These are phyloP conservation scores for Dermatophagoides farinae DNA, from an alignment of 1,140 invertebrate species.

Conservation along the genomic window DNA sequence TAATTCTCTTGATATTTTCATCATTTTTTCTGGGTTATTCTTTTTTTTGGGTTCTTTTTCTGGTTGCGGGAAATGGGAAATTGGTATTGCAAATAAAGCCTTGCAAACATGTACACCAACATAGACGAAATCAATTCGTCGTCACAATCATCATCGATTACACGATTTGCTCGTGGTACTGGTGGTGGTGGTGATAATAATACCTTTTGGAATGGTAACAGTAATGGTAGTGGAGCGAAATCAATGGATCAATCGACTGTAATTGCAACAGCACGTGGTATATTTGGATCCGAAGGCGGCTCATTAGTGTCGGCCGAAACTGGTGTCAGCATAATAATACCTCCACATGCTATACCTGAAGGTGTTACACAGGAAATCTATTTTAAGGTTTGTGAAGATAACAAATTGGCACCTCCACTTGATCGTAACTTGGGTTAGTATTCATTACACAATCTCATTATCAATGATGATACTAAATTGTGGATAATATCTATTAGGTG, in stretches of 20 bases:
- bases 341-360: slow-evolving; percentile 55
- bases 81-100: neutral
- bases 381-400: slow-evolving; percentile 57
- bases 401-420: slow-evolving; percentile 49
- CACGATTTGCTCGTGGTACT: neutral
- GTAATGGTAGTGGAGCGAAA: neutral
- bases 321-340: slow-evolving; percentile 69
- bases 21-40: no score
- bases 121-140: neutral
- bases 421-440: slow-evolving; percentile 61
- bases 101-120: neutral
- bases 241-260: slow-evolving; percentile 22
- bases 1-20: no score
- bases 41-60: no score
- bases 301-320: slow-evolving; percentile 59
- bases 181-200: neutral
- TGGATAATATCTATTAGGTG: slow-evolving; percentile 37
- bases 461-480: neutral
- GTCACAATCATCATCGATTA: neutral
- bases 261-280: slow-evolving; percentile 37
- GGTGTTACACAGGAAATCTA: slow-evolving; percentile 72
- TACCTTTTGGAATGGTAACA: no score
- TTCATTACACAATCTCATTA: neutral
- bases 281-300: slow-evolving; percentile 56
- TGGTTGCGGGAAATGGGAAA: no score